phyloP scores from a whole-genome alignment of 2,888 invertebrate genomes.

The Apocheima hispidaria region DNA sequence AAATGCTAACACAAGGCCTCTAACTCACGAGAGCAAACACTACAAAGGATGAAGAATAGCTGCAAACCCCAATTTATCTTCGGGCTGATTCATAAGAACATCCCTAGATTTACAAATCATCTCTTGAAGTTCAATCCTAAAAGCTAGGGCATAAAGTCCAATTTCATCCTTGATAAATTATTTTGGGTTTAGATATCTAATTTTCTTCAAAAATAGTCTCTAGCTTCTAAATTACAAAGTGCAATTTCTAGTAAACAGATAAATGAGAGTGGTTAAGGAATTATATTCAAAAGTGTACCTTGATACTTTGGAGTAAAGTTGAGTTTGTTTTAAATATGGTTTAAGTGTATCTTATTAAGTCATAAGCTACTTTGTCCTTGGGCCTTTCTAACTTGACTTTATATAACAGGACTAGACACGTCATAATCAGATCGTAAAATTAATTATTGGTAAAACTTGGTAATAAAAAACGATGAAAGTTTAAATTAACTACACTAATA shows the following conservation, averaged over 20 bases:
- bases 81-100: constrained; percentile 14
- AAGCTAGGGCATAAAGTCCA: not conserved
- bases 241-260: constrained; percentile 7
- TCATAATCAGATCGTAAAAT: not conserved
- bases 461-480: no score
- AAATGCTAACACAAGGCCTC: constrained; percentile 4
- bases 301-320: not conserved
- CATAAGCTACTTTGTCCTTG: constrained; percentile 50
- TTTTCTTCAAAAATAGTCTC: not conserved
- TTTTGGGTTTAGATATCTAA: not conserved
- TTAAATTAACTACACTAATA: no score
- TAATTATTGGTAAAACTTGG: constrained; percentile 18
- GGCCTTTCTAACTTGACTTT: constrained; percentile 51
- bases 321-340: constrained; percentile 8
- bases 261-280: not conserved
- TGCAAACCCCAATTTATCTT: constrained; percentile 26
- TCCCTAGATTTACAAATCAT: constrained; percentile 21
- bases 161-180: not conserved
- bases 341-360: constrained; percentile 47
- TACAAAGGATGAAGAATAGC: constrained; percentile 26
- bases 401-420: constrained; percentile 47
- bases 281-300: not conserved
- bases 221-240: constrained; percentile 2
- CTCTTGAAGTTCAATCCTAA: not conserved
- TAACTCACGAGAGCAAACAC: constrained; percentile 16